These are phyloP conservation scores for Vidua chalybeata DNA, from an alignment of 2,113 vertebrate species.

Conservation along the genomic window DNA sequence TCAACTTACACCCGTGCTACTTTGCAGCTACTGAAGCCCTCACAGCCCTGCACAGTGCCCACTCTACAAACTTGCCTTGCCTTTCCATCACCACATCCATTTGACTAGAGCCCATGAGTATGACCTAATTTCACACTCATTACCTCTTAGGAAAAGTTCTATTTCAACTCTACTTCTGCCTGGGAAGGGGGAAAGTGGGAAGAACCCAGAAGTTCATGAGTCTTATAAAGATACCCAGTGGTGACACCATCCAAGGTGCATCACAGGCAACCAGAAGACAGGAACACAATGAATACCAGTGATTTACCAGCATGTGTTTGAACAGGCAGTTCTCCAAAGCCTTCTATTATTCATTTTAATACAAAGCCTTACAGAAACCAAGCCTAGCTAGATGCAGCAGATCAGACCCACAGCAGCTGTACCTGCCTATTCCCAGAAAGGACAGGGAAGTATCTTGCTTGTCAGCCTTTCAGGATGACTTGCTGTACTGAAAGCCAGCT, in stretches of 20 bases:
- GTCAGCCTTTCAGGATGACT: not conserved
- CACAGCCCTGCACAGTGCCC: not conserved
- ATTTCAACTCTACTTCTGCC: not conserved
- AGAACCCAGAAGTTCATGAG: not conserved
- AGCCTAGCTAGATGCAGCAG: not conserved
- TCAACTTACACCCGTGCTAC: not conserved
- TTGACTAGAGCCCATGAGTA: not conserved
- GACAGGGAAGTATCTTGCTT: not conserved
- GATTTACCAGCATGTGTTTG: not conserved
- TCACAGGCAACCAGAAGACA: not conserved
- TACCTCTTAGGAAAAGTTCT: not conserved
- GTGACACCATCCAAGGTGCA: not conserved
- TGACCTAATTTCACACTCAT: not conserved
- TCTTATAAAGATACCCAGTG: not conserved
- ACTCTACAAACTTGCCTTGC: not conserved
- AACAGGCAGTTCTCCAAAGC: not conserved
- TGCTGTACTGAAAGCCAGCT: not conserved
- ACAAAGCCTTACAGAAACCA: not conserved
- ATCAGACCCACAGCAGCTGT: not conserved
- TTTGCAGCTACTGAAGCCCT: not conserved
- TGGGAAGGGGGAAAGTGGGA: not conserved
- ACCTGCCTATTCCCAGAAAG: not conserved
- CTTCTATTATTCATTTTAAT: not conserved
- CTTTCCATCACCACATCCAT: not conserved
- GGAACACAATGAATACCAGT: not conserved